Evolutionary conservation across 1,140 invertebrate genomes (phyloP), one percentile per base, ranked within the genome.

Genomic region (Diorhabda sublineata): DNA sequence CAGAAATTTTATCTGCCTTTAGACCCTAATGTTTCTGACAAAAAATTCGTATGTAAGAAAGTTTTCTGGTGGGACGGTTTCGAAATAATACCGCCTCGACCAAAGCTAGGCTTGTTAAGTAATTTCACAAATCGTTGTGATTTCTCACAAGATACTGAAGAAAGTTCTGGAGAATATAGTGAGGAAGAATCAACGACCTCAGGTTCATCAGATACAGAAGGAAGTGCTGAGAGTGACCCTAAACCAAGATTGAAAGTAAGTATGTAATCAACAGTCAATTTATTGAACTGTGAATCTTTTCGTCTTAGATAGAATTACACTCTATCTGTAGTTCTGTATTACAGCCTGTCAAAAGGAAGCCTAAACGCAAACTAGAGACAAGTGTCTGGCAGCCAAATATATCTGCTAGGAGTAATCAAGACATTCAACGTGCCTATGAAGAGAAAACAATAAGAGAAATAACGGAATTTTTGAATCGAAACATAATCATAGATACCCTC

Each of bases 341-440:
- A 44, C 41, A 73, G 71, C 11, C 58, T 5, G 57, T 69, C 4
- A 67, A 60, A 7, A 66, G 63, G 45, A 74, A 71, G 62, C 71
- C 64, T 45, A 77, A 71, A 65, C 62, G 56, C n/a, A 74, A 71
- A 42, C 58, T 57, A 0, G 72, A 74, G 45, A 84, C 82, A 42
- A 84, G 88, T 58, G 85, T 88, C 71, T 94, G 92, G 92, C 88
- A 87, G 66, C 77, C 85, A 5, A 88, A 90, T 69, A 82, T 91
- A 58, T 90, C 89, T 2, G 88, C 91, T 42, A 85, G 92, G 69
- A 92, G 89, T 75, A 94, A 94, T 82, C 92, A 94, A 79, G 92
- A 94, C 78, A 89, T 91, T 74, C 92, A 94, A 80, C 81, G 92
- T 42, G 88, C 92, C 61, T 90, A 88, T 75, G 92, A 94, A 81